Percentiles rank a stretch among this genome's conserved stretches.
These are phyloP conservation scores for Noctua fimbriata DNA, from an alignment of 2,888 invertebrate genomes.

Conservation along the genomic window DNA sequence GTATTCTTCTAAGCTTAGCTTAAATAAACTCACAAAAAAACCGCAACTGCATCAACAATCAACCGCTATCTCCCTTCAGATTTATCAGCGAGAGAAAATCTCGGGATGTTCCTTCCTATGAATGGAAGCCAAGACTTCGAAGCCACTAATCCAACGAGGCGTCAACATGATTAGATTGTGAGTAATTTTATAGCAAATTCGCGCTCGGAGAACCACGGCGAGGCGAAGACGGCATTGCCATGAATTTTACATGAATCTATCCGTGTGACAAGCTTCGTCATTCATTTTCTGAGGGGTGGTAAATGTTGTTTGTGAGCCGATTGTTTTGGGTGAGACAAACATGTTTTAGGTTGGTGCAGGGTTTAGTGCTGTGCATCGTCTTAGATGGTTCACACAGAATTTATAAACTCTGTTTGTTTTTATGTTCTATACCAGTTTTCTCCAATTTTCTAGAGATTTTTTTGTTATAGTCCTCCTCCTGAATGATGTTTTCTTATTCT, in stretches of 20 bases:
- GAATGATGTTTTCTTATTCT: background rate
- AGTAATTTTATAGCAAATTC: slow-evolving; percentile 87
- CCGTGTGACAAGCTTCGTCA: slow-evolving; percentile 80
- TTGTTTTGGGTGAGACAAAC: slow-evolving; percentile 65
- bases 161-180: slow-evolving; percentile 84
- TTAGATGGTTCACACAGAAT: background rate
- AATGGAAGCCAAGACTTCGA: slow-evolving; percentile 65
- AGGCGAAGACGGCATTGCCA: slow-evolving; percentile 74
- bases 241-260: slow-evolving; percentile 88
- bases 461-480: background rate
- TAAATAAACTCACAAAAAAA: slow-evolving; percentile 13
- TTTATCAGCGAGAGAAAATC: slow-evolving; percentile 65
- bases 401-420: background rate
- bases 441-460: background rate
- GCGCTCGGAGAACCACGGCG: slow-evolving; percentile 73
- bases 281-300: slow-evolving; percentile 79
- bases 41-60: slow-evolving; percentile 52
- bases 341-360: slow-evolving; percentile 35
- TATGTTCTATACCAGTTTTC: background rate
- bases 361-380: background rate
- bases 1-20: background rate
- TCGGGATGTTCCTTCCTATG: slow-evolving; percentile 60
- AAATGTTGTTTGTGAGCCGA: slow-evolving; percentile 71
- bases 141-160: slow-evolving; percentile 72
- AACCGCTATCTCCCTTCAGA: slow-evolving; percentile 44